A percentile compares a stretch with the other conserved stretches of the same genome.
phyloP scores from a whole-genome alignment of 2,888 invertebrate species.

The Philonicus albiceps region DNA sequence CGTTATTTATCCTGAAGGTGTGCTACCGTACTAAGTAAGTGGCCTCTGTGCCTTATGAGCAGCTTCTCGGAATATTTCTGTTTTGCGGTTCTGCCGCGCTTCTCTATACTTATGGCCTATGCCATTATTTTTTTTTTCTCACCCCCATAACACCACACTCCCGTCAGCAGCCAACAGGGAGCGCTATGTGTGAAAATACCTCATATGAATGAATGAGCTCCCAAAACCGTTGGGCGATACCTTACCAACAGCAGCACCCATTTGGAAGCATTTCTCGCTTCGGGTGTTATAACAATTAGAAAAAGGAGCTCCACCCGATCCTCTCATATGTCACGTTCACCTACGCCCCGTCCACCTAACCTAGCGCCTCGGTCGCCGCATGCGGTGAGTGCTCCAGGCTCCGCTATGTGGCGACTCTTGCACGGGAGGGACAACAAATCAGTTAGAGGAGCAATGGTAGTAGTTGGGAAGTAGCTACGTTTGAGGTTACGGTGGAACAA shows the following conservation, averaged over 20 bases:
- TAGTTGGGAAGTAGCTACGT: conserved; percentile 16
- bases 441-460: conserved; percentile 4
- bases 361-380: background rate
- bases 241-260: background rate
- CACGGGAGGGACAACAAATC: conserved; percentile 5
- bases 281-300: conserved; percentile 30
- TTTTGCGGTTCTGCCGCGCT: background rate
- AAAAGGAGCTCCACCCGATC: background rate
- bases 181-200: conserved; percentile 10
- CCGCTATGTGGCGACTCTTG: background rate
- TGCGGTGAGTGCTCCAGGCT: background rate
- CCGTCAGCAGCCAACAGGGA: background rate
- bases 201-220: conserved; percentile 18
- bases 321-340: background rate
- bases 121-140: background rate
- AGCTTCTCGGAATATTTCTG: background rate
- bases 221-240: background rate
- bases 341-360: background rate
- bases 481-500: conserved; percentile 20
- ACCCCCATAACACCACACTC: background rate
- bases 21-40: conserved; percentile 36
- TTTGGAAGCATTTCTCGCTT: background rate
- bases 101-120: background rate
- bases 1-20: conserved; percentile 19
- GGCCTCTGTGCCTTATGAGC: conserved; percentile 21